Percentiles rank a stretch among this genome's conserved stretches.
phyloP scores from a whole-genome alignment of 2,113 vertebrate species.

The Burhinus oedicnemus region DNA sequence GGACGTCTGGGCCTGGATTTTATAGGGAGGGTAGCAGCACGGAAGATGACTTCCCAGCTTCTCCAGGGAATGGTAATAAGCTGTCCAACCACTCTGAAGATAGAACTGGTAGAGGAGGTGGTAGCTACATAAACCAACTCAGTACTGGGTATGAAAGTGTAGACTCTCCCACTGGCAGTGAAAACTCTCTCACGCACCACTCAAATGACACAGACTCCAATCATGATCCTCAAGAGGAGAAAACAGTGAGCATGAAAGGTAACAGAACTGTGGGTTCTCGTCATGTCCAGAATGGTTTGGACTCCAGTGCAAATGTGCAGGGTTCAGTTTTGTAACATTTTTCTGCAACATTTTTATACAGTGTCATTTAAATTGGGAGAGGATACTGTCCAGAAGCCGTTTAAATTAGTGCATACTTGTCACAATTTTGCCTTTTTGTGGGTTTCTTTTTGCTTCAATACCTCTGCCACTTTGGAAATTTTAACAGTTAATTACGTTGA shows the following conservation, averaged over 20 bases:
- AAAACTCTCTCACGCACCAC: slow-evolving; percentile 97
- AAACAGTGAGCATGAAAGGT: slow-evolving; percentile 92
- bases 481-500: slow-evolving; percentile 88
- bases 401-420: slow-evolving; percentile 82
- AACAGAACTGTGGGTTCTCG: slow-evolving; percentile 95
- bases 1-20: slow-evolving; percentile 88
- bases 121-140: slow-evolving; percentile 90
- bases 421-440: slow-evolving; percentile 81
- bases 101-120: slow-evolving; percentile 86
- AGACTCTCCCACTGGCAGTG: slow-evolving; percentile 99
- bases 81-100: slow-evolving; percentile 96
- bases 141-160: slow-evolving; percentile 98
- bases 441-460: slow-evolving; percentile 84
- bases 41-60: slow-evolving; percentile 91
- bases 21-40: slow-evolving; percentile 92
- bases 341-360: slow-evolving; percentile 84
- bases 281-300: slow-evolving; percentile 96
- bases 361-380: slow-evolving; percentile 85
- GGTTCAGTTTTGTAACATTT: slow-evolving; percentile 85
- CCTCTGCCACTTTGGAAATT: slow-evolving; percentile 87
- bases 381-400: slow-evolving; percentile 80
- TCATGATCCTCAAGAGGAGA: slow-evolving; percentile 94
- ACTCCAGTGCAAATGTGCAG: slow-evolving; percentile 87
- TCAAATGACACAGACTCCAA: slow-evolving; percentile 99
- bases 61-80: slow-evolving; percentile 91